Conservation (phyloP, 2,888 invertebrate species). For the Tolmerus cingulatus region DNA sequence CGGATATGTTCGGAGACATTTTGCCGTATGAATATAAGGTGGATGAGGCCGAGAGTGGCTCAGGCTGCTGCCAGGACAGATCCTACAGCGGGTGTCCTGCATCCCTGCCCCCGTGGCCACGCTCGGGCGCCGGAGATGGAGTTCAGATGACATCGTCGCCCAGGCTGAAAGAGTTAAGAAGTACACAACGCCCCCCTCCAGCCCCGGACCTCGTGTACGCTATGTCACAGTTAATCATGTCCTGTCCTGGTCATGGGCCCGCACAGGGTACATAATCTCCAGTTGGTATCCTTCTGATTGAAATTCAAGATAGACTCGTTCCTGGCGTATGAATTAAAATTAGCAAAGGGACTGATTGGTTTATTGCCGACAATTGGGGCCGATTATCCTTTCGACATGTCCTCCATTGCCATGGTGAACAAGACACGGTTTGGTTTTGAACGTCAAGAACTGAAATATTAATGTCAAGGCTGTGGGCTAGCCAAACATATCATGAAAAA, state of each 20-base stretch:
- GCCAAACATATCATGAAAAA: background rate
- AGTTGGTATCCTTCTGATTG: slow-evolving; percentile 3
- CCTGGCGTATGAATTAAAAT: slow-evolving; percentile 4
- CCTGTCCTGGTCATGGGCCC: slow-evolving; percentile 6
- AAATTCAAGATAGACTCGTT: slow-evolving; percentile 27
- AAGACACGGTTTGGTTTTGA: background rate
- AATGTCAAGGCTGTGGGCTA: background rate
- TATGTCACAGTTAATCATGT: slow-evolving; percentile 7
- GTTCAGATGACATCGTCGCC: background rate
- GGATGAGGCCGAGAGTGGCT: background rate
- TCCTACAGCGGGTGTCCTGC: background rate
- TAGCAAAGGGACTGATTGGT: slow-evolving; percentile 11
- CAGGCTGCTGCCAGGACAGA: background rate
- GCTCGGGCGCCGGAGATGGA: background rate
- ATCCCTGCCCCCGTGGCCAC: background rate
- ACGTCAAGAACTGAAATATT: background rate
- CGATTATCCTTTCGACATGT: slow-evolving; percentile 27
- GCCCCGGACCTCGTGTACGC: background rate
- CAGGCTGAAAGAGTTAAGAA: slow-evolving; percentile 11
- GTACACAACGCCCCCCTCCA: background rate
- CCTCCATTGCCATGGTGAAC: background rate
- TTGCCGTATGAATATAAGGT: slow-evolving; percentile 24
- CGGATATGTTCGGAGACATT: slow-evolving; percentile 14
- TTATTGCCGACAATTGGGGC: slow-evolving; percentile 22
- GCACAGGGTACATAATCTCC: background rate